Percentiles rank a stretch among this genome's conserved stretches.
phyloP scores from a whole-genome alignment of 2,797 vertebrate species.

The Threskiornis aethiopicus region DNA sequence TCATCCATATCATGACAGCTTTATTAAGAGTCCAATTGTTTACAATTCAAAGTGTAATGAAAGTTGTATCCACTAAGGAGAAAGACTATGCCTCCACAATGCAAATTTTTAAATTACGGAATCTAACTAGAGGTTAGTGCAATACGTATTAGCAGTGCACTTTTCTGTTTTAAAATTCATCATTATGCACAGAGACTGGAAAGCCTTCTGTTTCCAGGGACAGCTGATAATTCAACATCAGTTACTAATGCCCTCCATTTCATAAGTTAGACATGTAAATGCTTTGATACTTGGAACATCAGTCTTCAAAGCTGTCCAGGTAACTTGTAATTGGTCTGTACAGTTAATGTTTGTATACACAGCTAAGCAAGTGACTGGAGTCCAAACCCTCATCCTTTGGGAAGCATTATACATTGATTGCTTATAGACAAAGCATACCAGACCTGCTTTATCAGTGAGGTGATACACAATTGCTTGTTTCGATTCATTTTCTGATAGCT shows the following conservation, averaged over 20 bases:
- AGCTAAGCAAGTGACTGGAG: neutral
- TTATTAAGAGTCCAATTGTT: neutral
- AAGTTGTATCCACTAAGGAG: neutral
- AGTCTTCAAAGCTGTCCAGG: neutral
- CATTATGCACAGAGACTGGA: neutral
- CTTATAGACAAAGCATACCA: neutral
- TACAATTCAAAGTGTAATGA: neutral
- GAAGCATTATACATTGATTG: neutral
- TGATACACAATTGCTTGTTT: neutral
- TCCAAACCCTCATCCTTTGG: neutral
- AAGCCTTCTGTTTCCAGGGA: neutral
- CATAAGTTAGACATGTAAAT: neutral
- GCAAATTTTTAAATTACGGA: neutral
- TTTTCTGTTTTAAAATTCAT: neutral
- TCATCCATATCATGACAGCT: neutral
- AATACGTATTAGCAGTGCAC: neutral
- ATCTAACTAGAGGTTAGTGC: neutral
- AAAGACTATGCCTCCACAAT: neutral
- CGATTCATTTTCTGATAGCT: neutral
- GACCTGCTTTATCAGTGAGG: neutral
- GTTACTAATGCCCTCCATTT: neutral
- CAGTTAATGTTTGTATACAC: neutral
- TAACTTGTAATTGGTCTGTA: neutral
- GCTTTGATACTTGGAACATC: neutral
- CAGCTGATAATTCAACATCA: neutral